These are phyloP conservation scores for Lissocephala sabroskyi DNA, from an alignment of 2,888 invertebrate species.

Conservation along the genomic window DNA sequence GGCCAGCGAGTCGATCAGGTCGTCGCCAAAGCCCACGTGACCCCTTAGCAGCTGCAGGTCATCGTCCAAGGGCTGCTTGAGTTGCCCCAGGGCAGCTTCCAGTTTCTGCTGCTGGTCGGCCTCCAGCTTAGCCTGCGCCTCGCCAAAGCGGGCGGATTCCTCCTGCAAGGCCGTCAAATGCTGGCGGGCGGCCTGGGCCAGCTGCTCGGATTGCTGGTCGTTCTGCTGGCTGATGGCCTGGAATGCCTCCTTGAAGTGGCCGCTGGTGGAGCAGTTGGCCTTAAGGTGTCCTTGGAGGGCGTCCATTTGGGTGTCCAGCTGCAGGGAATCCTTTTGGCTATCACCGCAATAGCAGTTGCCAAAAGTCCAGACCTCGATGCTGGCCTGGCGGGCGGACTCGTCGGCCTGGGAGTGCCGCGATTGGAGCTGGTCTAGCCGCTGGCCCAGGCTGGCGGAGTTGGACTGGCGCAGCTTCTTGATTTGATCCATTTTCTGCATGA, in stretches of 20 bases:
- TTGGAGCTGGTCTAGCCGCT: conserved; percentile 51
- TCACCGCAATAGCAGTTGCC: conserved; percentile 22
- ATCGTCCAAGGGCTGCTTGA: conserved; percentile 32
- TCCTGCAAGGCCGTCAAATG: conserved; percentile 26
- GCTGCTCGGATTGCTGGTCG: conserved; percentile 29
- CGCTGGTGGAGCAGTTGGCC: conserved; percentile 35
- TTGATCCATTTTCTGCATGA: conserved; percentile 70
- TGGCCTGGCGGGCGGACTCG: conserved; percentile 19
- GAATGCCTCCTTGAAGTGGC: conserved; percentile 42
- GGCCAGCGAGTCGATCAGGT: conserved; percentile 63
- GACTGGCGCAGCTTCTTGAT: conserved; percentile 66
- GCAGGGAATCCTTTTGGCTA: conserved; percentile 20
- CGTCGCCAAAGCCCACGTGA: conserved; percentile 58
- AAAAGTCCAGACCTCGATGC: conserved; percentile 20
- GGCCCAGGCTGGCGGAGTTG: conserved; percentile 47
- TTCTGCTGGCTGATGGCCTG: conserved; percentile 34
- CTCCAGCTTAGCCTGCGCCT: conserved; percentile 20
- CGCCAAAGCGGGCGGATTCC: conserved; percentile 20
- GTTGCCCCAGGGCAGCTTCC: conserved; percentile 18
- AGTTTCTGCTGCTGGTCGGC: conserved; percentile 18
- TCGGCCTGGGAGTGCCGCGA: conserved; percentile 21
- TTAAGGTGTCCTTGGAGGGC: no score
- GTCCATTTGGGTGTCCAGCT: conserved; percentile 33
- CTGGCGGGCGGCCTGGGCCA: conserved; percentile 14
- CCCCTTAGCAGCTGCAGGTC: conserved; percentile 40